A percentile compares a stretch with the other conserved stretches of the same genome.
Evolutionary conservation across 1,140 invertebrate genomes (phyloP).

Genomic region (Philaenus spumarius): DNA sequence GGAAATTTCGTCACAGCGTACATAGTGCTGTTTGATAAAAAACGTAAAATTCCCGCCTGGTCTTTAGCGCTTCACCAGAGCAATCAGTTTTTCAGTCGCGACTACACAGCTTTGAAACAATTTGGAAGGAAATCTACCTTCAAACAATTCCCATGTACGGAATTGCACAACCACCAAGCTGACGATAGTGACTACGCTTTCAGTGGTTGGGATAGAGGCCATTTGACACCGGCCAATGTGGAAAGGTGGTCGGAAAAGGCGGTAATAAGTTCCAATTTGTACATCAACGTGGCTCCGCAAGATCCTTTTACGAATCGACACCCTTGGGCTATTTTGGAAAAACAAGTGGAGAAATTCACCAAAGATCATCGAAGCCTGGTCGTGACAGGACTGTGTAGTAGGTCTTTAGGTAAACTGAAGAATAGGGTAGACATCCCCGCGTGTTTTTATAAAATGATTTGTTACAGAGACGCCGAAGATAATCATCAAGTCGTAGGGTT

Average conservation of each 20-base stretch:
- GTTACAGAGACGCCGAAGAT: background rate
- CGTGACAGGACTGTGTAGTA: constrained; percentile 5
- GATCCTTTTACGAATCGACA: constrained; percentile 2
- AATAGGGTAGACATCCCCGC: background rate
- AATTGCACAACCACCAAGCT: background rate
- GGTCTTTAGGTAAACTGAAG: background rate
- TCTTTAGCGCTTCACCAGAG: constrained; percentile 3
- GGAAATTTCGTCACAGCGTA: constrained; percentile 11
- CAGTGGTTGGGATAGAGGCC: constrained; percentile 11
- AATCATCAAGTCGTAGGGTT: background rate
- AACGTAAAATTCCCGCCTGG: constrained; percentile 5
- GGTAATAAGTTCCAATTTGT: constrained; percentile 1
- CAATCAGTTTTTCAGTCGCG: background rate
- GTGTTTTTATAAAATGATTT: background rate
- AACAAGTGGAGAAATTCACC: background rate
- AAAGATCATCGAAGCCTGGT: background rate
- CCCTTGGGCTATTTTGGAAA: constrained; percentile 9
- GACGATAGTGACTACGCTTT: background rate
- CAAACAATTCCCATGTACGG: background rate
- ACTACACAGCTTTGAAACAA: background rate
- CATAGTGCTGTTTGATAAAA: constrained; percentile 9
- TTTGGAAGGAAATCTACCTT: background rate
- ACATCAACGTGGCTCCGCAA: constrained; percentile 20
- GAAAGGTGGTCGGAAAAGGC: constrained; percentile 16
- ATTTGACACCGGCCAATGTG: constrained; percentile 18